Conservation (phyloP, 2,113 vertebrate species). For the Ia io region DNA sequence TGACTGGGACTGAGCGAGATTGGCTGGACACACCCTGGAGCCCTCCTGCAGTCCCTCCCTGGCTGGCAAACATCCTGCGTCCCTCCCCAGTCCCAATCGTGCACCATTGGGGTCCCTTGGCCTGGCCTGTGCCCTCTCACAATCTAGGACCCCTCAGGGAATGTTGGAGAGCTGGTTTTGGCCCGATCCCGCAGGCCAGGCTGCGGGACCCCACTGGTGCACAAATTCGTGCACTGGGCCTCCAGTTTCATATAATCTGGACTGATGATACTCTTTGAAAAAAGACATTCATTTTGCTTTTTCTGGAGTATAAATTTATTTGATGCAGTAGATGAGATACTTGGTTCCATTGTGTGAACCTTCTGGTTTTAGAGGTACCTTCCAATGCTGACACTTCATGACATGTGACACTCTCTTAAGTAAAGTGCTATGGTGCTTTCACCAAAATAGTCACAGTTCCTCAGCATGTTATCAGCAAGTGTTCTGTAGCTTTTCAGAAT, state of each 20-base stretch:
- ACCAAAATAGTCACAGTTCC: neutral
- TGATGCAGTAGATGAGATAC: neutral
- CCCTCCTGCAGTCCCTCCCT: too few species aligned
- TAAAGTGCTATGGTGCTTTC: neutral
- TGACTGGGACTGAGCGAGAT: too few species aligned
- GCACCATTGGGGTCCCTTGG: too few species aligned
- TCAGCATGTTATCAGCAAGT: neutral
- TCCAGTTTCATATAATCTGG: neutral
- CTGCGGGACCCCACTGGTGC: too few species aligned
- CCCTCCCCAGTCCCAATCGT: too few species aligned
- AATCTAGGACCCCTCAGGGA: too few species aligned
- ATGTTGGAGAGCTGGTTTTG: too few species aligned
- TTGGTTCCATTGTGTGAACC: neutral
- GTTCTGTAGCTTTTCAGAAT: constrained; percentile 14
- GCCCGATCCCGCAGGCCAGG: too few species aligned
- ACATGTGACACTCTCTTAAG: neutral
- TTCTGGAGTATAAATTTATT: neutral
- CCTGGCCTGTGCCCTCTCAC: too few species aligned
- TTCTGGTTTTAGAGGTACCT: neutral
- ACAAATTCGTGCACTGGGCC: too few species aligned
- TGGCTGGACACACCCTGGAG: too few species aligned
- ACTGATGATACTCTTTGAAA: constrained; percentile 9
- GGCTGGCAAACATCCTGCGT: too few species aligned
- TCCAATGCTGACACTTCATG: neutral
- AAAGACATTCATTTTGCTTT: constrained; percentile 6